phyloP scores from a whole-genome alignment of 2,113 vertebrate species.

The Mesembrinibis cayennensis region DNA sequence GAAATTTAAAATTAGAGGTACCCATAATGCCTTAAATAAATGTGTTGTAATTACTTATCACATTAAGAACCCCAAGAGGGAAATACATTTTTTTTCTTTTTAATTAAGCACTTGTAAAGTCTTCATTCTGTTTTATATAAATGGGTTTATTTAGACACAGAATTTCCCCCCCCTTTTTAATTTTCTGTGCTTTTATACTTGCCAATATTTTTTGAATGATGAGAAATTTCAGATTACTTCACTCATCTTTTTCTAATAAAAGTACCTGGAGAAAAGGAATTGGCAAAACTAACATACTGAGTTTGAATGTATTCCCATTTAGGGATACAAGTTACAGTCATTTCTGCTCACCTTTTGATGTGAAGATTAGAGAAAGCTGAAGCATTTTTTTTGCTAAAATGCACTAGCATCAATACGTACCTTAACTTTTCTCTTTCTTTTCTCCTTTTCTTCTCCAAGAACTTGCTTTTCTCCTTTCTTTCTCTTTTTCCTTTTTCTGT shows the following conservation, averaged over 20 bases:
- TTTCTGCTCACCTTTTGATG: background rate
- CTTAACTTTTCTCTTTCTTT: slow-evolving; percentile 79
- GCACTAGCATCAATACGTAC: background rate
- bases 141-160: background rate
- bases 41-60: background rate
- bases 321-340: background rate
- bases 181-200: background rate
- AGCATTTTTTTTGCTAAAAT: background rate
- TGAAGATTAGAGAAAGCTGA: background rate
- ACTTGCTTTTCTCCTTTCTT: slow-evolving; percentile 90
- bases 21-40: background rate
- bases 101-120: background rate
- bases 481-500: slow-evolving; percentile 94
- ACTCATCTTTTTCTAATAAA: background rate
- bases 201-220: background rate
- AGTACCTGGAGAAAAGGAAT: background rate
- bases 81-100: background rate
- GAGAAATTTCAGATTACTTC: background rate
- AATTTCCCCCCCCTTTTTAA: background rate
- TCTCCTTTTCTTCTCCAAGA: slow-evolving; percentile 84
- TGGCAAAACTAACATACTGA: fast-evolving
- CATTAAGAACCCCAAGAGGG: background rate
- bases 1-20: background rate
- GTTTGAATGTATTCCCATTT: background rate
- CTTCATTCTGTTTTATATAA: background rate